Evolutionary conservation across 1,140 invertebrate genomes (phyloP).

Genomic region (Elysia chlorotica): DNA sequence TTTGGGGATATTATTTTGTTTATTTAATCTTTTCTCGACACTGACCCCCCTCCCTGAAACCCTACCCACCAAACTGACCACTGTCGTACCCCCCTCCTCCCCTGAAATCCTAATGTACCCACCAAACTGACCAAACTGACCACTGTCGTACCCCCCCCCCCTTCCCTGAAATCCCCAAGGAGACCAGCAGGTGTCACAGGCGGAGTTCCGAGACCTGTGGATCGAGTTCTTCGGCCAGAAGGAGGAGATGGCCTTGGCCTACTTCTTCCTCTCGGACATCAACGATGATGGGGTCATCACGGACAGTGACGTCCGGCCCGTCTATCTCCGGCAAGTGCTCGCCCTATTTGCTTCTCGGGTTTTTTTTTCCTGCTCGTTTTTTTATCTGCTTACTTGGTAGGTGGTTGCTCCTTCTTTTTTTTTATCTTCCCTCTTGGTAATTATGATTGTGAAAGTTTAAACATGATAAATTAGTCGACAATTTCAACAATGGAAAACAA

Average conservation of each 20-base stretch:
- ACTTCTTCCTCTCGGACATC: slow-evolving; percentile 16
- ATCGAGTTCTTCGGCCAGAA: neutral
- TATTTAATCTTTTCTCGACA: too few relatives aligned
- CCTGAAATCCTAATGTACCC: too few relatives aligned
- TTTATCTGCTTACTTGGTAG: neutral
- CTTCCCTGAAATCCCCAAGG: too few relatives aligned
- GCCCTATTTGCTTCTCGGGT: neutral
- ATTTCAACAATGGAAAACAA: neutral
- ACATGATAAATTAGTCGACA: neutral
- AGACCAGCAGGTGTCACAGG: neutral
- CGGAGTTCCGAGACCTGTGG: slow-evolving; percentile 10
- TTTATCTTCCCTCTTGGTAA: neutral
- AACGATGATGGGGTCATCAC: slow-evolving; percentile 3
- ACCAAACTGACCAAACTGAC: too few relatives aligned
- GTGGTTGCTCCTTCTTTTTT: neutral
- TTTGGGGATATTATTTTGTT: too few relatives aligned
- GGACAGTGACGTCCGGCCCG: neutral
- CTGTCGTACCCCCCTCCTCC: too few relatives aligned
- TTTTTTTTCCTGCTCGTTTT: neutral
- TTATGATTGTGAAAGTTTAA: neutral
- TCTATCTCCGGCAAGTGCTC: neutral
- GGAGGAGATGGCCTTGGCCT: neutral
- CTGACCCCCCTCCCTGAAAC: too few relatives aligned
- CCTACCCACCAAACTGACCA: too few relatives aligned
- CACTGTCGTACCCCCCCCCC: too few relatives aligned